A percentile compares a stretch with the other conserved stretches of the same genome.
phyloP scores from a whole-genome alignment of 2,113 vertebrate genomes.

The Tamias sibiricus region DNA sequence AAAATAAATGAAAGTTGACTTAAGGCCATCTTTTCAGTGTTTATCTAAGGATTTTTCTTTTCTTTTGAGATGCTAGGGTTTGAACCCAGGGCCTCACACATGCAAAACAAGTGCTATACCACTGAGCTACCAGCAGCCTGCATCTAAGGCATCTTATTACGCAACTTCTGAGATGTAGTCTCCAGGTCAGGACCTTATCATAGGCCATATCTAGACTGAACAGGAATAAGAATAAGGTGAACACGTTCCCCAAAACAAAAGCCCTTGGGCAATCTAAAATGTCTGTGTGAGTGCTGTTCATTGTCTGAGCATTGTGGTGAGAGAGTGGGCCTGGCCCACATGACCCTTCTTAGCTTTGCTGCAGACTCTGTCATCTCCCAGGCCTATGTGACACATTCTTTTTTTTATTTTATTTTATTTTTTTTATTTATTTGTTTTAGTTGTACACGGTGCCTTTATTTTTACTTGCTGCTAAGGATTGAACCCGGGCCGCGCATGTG shows the following conservation, averaged over 20 bases:
- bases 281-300: neutral
- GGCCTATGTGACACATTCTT: neutral
- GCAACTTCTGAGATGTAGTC: neutral
- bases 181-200: neutral
- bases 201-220: neutral
- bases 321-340: neutral
- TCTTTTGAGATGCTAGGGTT: too few species aligned
- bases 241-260: neutral
- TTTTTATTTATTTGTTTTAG: too few species aligned
- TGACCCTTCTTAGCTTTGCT: neutral
- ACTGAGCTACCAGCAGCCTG: too few species aligned
- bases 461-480: too few species aligned
- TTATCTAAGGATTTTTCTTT: neutral
- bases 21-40: neutral
- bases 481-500: too few species aligned
- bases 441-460: too few species aligned
- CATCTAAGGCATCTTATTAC: neutral
- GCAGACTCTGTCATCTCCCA: neutral
- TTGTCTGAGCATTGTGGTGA: neutral
- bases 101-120: too few species aligned
- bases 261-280: accelerated
- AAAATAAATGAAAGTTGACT: neutral
- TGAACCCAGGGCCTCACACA: too few species aligned
- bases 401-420: too few species aligned
- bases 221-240: neutral